Evolutionary conservation across 2,888 invertebrate species (phyloP).

Genomic region (Calameuta idolon): DNA sequence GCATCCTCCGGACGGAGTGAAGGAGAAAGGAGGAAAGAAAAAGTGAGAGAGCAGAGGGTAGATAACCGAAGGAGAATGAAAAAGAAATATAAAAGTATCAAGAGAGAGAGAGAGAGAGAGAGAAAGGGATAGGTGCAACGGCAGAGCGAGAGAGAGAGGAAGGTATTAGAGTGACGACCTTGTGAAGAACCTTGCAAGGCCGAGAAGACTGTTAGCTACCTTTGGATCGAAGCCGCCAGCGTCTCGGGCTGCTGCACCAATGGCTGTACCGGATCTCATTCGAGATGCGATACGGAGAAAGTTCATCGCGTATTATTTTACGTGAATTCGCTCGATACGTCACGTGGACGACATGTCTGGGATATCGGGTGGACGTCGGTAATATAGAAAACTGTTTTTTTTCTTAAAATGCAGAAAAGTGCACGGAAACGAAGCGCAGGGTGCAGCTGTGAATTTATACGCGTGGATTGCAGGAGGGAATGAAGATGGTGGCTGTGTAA

Average conservation of each 20-base stretch:
- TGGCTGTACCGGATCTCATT: constrained; percentile 35
- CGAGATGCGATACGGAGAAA: constrained; percentile 48
- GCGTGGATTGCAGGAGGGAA: background rate
- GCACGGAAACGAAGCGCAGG: background rate
- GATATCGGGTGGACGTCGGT: background rate
- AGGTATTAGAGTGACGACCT: constrained; percentile 53
- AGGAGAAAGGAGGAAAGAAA: constrained; percentile 9
- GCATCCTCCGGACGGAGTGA: background rate
- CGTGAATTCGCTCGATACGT: constrained; percentile 17
- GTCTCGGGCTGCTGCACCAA: constrained; percentile 35
- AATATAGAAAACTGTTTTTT: background rate
- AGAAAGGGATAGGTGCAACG: constrained; percentile 25
- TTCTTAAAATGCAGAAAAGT: background rate
- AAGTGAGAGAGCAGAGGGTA: constrained; percentile 18
- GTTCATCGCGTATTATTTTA: constrained; percentile 20
- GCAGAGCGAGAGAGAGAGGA: constrained; percentile 33
- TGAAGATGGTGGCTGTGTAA: background rate
- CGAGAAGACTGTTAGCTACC: constrained; percentile 49
- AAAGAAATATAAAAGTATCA: constrained; percentile 15
- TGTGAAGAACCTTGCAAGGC: constrained; percentile 57
- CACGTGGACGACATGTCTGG: background rate
- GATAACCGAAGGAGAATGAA: constrained; percentile 29
- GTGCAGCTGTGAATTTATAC: background rate
- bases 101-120: constrained; percentile 13
- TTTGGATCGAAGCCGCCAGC: constrained; percentile 30